phyloP scores from a whole-genome alignment of 2,113 vertebrate genomes.

The Delphinapterus leucas region DNA sequence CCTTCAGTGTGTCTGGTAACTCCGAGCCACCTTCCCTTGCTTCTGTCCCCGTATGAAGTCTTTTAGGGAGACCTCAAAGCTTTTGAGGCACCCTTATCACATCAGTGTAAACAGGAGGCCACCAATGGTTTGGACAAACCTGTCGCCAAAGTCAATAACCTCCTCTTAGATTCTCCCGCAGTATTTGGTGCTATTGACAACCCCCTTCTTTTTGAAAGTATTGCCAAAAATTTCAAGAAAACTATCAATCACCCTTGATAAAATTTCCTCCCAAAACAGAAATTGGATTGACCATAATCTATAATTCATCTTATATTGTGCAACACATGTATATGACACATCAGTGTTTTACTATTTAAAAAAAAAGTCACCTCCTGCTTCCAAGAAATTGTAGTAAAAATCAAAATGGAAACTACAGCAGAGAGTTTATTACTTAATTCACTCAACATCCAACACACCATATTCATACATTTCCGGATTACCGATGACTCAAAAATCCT shows the following conservation, averaged over 20 bases:
- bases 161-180: neutral
- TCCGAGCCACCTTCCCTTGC: neutral
- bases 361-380: neutral
- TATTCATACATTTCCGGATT: neutral
- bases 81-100: neutral
- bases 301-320: neutral
- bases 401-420: slow-evolving; percentile 2
- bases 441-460: neutral
- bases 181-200: neutral
- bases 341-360: neutral
- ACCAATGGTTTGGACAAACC: neutral
- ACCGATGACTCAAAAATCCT: neutral
- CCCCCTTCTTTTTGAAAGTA: neutral
- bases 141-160: neutral
- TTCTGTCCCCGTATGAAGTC: neutral
- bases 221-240: neutral
- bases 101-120: neutral
- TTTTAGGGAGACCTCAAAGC: neutral
- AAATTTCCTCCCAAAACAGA: neutral
- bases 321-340: neutral
- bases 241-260: neutral
- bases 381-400: slow-evolving; percentile 4
- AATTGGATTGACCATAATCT: neutral
- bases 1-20: neutral
- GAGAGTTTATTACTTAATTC: neutral